These are phyloP conservation scores for Microcebus ravelobensis DNA, from an alignment of 2,113 vertebrate genomes.

Conservation along the genomic window DNA sequence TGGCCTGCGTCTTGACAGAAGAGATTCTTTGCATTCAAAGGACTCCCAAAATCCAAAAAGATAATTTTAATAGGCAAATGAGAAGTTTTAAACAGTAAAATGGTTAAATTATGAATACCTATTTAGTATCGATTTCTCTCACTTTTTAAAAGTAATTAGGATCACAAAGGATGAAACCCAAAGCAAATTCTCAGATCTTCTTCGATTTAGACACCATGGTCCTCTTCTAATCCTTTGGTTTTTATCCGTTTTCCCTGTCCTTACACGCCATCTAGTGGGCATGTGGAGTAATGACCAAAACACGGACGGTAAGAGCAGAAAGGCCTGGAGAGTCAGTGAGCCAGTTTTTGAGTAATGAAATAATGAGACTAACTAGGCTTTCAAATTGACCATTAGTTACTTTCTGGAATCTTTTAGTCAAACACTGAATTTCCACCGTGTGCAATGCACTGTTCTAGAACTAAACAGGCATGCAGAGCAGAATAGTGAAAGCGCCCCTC, in stretches of 20 bases:
- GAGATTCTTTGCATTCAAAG: not conserved
- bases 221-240: not conserved
- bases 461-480: too few species aligned
- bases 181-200: not conserved
- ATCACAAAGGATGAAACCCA: not conserved
- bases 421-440: too few species aligned
- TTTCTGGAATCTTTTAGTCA: not conserved
- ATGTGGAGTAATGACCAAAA: too few species aligned
- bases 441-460: too few species aligned
- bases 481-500: too few species aligned
- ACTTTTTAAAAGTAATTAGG: not conserved
- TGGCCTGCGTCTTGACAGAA: not conserved
- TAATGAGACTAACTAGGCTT: not conserved
- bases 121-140: not conserved
- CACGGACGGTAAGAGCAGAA: too few species aligned
- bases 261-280: not conserved
- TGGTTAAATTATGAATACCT: not conserved
- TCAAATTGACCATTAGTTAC: not conserved
- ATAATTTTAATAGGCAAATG: too few species aligned
- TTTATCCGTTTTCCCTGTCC: not conserved
- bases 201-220: not conserved
- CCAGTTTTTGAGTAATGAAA: not conserved
- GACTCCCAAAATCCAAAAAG: not conserved
- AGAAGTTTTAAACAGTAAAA: not conserved
- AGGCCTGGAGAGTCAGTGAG: too few species aligned